Base-by-base conservation (phyloP, 2,888 invertebrate species). In the Melanargia galathea region DNA sequence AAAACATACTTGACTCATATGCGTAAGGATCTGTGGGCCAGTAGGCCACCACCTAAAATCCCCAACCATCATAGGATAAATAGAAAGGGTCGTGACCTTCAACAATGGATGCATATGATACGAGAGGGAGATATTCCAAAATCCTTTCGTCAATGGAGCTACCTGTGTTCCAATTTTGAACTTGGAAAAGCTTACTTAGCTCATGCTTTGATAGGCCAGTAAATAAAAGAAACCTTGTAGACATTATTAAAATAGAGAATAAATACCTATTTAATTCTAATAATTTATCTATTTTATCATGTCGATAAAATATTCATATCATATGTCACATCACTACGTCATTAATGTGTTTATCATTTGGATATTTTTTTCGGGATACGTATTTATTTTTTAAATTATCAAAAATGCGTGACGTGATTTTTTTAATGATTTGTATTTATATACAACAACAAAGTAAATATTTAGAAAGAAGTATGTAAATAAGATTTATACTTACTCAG, bases 401-500 rank as follows among this genome's bases (percentile, higher is more conserved):
- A n/a, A n/a, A n/a, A n/a, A n/a, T n/a, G n/a, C n/a, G n/a, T n/a
- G n/a, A n/a, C n/a, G n/a, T n/a, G 30, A 5, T 43, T 18, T 43
- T 43, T 43, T 43, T 43, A n/a, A n/a, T n/a, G n/a, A n/a, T n/a
- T 45, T 33, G n/a, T 26, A 33, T 7, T 22, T 30, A 51, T 13
- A 30, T 51, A 8, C 6, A 13, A 4, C 13, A 3, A 11, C 10
- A 22, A 2, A 13, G 11, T 22, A 11, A 4, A 24, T 22, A 20
- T 46, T 24, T 24, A 13, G 4, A 8, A 45, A 45, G 10, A 16
- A 20, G 18, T 52, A 30, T 8, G 16, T 13, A 35, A 52, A 5
- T 0, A 10, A 11, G 26, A 26, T 40, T 40, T n/a, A 20, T 56
- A 65, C 90, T 91, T 71, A 91, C 90, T 86, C 66, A 90, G 77